Evolutionary conservation across 1,140 invertebrate species (phyloP).

Genomic region (Scaptomyza montana): DNA sequence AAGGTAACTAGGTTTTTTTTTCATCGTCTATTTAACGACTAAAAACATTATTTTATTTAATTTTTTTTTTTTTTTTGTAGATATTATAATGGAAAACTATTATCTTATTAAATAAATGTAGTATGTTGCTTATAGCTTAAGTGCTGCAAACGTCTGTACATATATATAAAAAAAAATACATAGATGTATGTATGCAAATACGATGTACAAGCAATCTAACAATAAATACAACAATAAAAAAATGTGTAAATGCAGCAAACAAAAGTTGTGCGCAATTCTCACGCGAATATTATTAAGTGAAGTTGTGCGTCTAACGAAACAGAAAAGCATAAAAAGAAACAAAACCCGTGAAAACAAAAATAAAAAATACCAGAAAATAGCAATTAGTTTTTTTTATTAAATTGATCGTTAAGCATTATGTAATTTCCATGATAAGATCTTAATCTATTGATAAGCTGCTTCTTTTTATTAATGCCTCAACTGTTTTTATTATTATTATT

Average conservation of each 20-base stretch:
- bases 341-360: constrained; percentile 2
- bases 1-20: constrained; percentile 31
- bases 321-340: neutral
- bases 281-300: constrained; percentile 70
- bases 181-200: neutral
- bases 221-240: neutral
- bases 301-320: constrained; percentile 26
- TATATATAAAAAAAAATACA: neutral
- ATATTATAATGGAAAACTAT: constrained; percentile 18
- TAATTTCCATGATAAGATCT: constrained; percentile 43
- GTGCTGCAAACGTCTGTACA: constrained; percentile 16
- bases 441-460: constrained; percentile 39
- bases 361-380: constrained; percentile 22
- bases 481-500: constrained; percentile 54
- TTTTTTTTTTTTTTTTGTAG: constrained; percentile 31
- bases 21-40: constrained; percentile 3
- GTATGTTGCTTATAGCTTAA: constrained; percentile 37
- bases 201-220: constrained; percentile 1
- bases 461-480: constrained; percentile 45
- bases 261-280: constrained; percentile 39
- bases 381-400: constrained; percentile 19
- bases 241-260: neutral
- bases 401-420: constrained; percentile 30
- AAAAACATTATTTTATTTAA: neutral
- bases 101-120: constrained; percentile 33